phyloP scores from a whole-genome alignment of 2,113 vertebrate species.

The Ariopsis seemanni region DNA sequence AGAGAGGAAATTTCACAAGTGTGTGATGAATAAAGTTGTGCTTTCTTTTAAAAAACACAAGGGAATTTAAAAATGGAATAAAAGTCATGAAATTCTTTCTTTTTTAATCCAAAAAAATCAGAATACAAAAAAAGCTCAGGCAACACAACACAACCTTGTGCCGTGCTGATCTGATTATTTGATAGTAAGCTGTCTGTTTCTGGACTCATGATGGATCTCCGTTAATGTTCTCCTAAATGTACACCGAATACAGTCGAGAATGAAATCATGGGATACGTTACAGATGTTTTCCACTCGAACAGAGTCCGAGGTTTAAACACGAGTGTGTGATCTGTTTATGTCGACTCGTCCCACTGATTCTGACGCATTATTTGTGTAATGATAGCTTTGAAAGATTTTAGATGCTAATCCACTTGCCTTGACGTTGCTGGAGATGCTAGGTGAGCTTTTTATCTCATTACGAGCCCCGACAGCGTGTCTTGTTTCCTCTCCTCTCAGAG shows the following conservation, averaged over 20 bases:
- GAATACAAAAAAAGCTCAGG: too few relatives aligned
- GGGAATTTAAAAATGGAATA: too few relatives aligned
- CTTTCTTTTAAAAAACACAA: too few relatives aligned
- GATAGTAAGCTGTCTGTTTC: too few relatives aligned
- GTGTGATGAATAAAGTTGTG: too few relatives aligned
- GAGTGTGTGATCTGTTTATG: neutral
- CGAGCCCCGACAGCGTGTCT: neutral
- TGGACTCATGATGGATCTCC: neutral
- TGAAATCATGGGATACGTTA: neutral
- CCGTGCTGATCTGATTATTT: neutral
- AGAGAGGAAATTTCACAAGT: too few relatives aligned
- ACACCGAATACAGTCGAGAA: neutral
- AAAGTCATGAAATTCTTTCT: too few relatives aligned
- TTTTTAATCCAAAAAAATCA: too few relatives aligned
- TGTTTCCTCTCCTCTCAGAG: conserved; percentile 5
- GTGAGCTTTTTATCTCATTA: conserved; percentile 7
- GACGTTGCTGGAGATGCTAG: neutral
- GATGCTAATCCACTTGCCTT: conserved; percentile 2
- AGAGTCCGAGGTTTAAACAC: neutral
- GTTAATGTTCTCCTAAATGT: neutral
- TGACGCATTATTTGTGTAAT: neutral
- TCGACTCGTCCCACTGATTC: neutral
- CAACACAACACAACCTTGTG: too few relatives aligned
- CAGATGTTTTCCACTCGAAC: neutral
- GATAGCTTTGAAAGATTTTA: neutral